These are phyloP conservation scores for Hydraecia micacea DNA, from an alignment of 2,888 invertebrate species.

Conservation along the genomic window DNA sequence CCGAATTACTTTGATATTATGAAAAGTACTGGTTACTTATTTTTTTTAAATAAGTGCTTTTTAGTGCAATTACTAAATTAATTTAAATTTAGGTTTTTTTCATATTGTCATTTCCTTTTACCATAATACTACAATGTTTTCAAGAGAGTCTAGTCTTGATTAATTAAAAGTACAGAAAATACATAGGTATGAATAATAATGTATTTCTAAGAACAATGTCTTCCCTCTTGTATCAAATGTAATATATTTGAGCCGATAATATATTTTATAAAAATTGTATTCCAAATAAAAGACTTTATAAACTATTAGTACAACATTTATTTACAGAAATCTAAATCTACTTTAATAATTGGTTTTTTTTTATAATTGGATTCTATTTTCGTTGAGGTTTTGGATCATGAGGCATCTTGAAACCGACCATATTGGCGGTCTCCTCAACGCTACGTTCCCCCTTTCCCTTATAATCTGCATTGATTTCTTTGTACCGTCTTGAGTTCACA, in stretches of 20 bases:
- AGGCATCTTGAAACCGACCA: conserved; percentile 96
- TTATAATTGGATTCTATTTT: not conserved
- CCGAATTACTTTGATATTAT: conserved; percentile 46
- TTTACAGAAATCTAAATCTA: conserved; percentile 55
- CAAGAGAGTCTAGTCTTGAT: not conserved
- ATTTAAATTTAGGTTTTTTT: conserved; percentile 15
- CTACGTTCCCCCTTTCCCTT: conserved; percentile 95
- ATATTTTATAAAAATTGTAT: conserved; percentile 55
- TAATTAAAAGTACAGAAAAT: conserved; percentile 10
- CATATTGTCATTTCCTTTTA: not conserved
- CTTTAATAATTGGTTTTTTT: not conserved
- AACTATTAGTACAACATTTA: conserved; percentile 53
- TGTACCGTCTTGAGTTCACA: conserved; percentile 91
- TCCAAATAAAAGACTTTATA: conserved; percentile 61
- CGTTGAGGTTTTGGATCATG: conserved; percentile 92
- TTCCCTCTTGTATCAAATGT: conserved; percentile 39
- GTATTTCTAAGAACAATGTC: conserved; percentile 38
- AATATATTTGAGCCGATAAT: conserved; percentile 6
- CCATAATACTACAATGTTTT: not conserved
- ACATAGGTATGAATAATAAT: conserved; percentile 17
- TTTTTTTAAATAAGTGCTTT: conserved; percentile 17
- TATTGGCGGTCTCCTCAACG: conserved; percentile 93
- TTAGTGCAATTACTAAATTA: conserved; percentile 48
- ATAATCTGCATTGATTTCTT: conserved; percentile 93
- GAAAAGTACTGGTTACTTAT: conserved; percentile 30